These are phyloP conservation scores for Aeoliscus strigatus DNA, from an alignment of 2,797 vertebrate species.

Conservation along the genomic window DNA sequence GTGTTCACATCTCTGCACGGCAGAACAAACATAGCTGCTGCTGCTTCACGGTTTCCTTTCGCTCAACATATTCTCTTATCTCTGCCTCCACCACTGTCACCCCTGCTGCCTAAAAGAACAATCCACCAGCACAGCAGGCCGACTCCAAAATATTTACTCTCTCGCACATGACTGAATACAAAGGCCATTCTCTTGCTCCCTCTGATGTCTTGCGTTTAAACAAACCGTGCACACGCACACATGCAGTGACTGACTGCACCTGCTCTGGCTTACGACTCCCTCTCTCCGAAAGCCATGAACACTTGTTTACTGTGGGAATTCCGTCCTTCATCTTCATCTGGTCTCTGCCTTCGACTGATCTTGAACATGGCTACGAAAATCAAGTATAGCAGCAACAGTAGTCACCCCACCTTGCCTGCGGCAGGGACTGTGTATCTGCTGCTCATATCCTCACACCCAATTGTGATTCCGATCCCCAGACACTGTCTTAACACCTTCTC, in stretches of 20 bases:
- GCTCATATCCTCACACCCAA: slow-evolving; percentile 23
- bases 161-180: slow-evolving; percentile 51
- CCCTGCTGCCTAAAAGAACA: slow-evolving; percentile 56
- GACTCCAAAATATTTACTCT: slow-evolving; percentile 70
- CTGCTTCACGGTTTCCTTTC: slow-evolving; percentile 41
- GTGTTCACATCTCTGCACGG: slow-evolving; percentile 46
- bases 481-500: slow-evolving; percentile 44
- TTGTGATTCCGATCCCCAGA: slow-evolving; percentile 38
- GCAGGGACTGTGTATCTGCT: slow-evolving; percentile 21
- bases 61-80: slow-evolving; percentile 33
- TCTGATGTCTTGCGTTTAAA: no score
- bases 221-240: no score
- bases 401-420: slow-evolving; percentile 29
- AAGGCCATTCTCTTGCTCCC: slow-evolving; percentile 54
- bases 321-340: slow-evolving; percentile 20
- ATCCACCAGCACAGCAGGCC: slow-evolving; percentile 55
- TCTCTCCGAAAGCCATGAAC: not conserved
- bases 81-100: slow-evolving; percentile 24
- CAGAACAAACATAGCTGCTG: slow-evolving; percentile 46
- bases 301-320: slow-evolving; percentile 22
- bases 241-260: no score
- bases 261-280: slow-evolving; percentile 22
- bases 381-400: slow-evolving; percentile 20
- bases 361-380: slow-evolving; percentile 26
- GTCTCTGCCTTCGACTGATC: slow-evolving; percentile 30